Evolutionary conservation across 2,797 vertebrate genomes (phyloP).

Genomic region (Peromyscus melanophrys): DNA sequence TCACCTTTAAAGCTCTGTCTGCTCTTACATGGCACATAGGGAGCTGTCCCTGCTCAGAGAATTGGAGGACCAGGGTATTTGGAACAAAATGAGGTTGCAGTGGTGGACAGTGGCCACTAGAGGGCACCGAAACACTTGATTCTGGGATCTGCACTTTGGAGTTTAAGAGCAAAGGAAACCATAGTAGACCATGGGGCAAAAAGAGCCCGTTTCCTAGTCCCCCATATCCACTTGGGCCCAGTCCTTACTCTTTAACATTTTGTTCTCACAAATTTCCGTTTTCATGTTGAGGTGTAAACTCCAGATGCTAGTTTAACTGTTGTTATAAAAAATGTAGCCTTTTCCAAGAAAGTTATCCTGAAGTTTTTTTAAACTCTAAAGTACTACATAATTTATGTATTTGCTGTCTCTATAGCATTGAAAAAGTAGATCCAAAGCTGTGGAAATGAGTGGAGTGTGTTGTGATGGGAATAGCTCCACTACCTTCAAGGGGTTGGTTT

Average conservation of each 20-base stretch:
- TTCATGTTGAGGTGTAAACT: not conserved
- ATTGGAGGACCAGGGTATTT: not conserved
- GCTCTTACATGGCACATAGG: not conserved
- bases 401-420: not conserved
- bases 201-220: not conserved
- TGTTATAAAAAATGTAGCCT: constrained; percentile 1
- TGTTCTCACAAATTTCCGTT: not conserved
- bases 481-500: not conserved
- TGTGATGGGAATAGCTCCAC: not conserved
- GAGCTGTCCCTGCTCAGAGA: not conserved
- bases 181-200: not conserved
- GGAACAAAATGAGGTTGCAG: not conserved
- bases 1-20: not conserved
- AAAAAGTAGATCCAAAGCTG: not conserved
- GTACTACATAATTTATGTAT: not conserved
- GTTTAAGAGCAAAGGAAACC: not conserved
- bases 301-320: constrained; percentile 7
- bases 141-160: not conserved
- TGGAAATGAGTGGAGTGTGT: not conserved
- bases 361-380: constrained; percentile 11
- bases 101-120: constrained; percentile 46
- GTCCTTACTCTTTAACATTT: not conserved
- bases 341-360: not conserved
- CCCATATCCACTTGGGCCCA: not conserved
- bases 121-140: not conserved